phyloP scores from a whole-genome alignment of 2,113 vertebrate genomes.

The Hymenochirus boettgeri region DNA sequence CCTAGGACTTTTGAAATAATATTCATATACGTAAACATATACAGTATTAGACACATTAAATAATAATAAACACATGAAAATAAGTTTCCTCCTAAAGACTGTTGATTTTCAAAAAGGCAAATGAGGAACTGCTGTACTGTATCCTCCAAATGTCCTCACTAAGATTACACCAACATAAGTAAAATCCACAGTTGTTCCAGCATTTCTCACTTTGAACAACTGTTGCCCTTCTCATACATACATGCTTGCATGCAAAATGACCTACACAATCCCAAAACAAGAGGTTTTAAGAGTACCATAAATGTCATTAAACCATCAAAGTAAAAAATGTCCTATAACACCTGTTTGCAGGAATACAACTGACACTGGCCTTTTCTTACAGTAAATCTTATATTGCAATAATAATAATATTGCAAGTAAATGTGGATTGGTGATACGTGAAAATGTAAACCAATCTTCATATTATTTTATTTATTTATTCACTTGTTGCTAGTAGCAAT shows the following conservation, averaged over 20 bases:
- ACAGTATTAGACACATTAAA: no score
- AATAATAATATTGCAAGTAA: constrained; percentile 37
- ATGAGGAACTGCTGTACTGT: constrained; percentile 43
- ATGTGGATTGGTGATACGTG: neutral
- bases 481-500: no score
- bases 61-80: no score
- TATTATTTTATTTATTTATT: no score
- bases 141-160: constrained; percentile 68
- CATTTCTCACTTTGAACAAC: constrained; percentile 76
- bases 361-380: constrained; percentile 65
- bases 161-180: constrained; percentile 42
- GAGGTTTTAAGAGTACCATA: constrained; percentile 71
- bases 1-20: no score
- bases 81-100: no score
- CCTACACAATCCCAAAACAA: constrained; percentile 62
- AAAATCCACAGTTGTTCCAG: constrained; percentile 75
- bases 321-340: constrained; percentile 65
- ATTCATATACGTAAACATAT: no score
- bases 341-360: constrained; percentile 86
- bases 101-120: constrained; percentile 15
- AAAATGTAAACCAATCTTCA: no score
- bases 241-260: constrained; percentile 57
- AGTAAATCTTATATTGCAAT: constrained; percentile 67
- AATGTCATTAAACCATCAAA: constrained; percentile 67
- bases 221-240: constrained; percentile 70